Conservation (phyloP, 2,797 vertebrate genomes). For the Enteromius radiatus region DNA sequence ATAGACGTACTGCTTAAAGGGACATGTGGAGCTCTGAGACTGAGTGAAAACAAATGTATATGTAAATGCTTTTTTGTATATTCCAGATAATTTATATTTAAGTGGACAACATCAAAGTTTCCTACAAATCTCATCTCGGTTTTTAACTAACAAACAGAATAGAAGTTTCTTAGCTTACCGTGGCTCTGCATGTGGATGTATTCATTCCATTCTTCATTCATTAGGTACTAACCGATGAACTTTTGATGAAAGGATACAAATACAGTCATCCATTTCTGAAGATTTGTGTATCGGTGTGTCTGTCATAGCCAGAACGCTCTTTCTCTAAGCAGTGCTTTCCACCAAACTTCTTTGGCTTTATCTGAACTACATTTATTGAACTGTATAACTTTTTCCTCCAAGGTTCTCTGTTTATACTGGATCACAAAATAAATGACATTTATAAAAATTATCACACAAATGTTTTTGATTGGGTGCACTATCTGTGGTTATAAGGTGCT, state of each 20-base stretch:
- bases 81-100: constrained; percentile 82
- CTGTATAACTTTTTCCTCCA: constrained; percentile 65
- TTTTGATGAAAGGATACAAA: constrained; percentile 68
- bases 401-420: constrained; percentile 72
- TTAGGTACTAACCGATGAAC: constrained; percentile 72
- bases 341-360: constrained; percentile 50
- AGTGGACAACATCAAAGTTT: constrained; percentile 67
- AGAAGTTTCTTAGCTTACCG: constrained; percentile 77
- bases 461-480: constrained; percentile 32
- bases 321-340: constrained; percentile 59
- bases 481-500: neutral
- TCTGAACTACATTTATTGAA: constrained; percentile 66
- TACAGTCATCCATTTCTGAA: constrained; percentile 42
- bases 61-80: constrained; percentile 85
- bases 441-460: constrained; percentile 45
- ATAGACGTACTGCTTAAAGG: constrained; percentile 73
- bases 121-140: constrained; percentile 78
- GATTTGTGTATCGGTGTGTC: constrained; percentile 71
- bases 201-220: constrained; percentile 65
- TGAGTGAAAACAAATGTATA: constrained; percentile 67
- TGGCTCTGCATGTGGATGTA: constrained; percentile 79
- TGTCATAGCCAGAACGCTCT: constrained; percentile 61
- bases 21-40: constrained; percentile 72
- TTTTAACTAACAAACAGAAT: constrained; percentile 75
- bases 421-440: constrained; percentile 77